Conservation (phyloP, 2,113 vertebrate genomes). For the Urocitellus parryii region DNA sequence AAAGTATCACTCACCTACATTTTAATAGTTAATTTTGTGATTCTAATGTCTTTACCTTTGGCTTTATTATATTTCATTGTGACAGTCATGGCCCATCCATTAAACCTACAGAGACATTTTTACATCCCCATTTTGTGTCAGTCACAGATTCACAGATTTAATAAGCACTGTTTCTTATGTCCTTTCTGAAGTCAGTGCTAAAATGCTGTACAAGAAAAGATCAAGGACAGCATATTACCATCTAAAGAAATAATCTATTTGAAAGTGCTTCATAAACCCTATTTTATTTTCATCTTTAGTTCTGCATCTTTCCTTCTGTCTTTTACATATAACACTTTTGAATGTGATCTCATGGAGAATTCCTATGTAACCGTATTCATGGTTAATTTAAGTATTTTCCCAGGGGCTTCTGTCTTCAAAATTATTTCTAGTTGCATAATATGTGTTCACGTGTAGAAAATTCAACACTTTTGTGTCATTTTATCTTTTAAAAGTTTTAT, state of each 20-base stretch:
- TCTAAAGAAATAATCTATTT: slow-evolving; percentile 58
- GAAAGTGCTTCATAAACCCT: slow-evolving; percentile 47
- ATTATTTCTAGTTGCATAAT: background rate
- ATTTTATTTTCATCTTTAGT: slow-evolving; percentile 57
- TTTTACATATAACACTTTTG: background rate
- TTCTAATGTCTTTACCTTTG: slow-evolving; percentile 25
- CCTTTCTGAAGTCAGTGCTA: slow-evolving; percentile 48
- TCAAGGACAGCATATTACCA: slow-evolving; percentile 48
- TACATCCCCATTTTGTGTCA: slow-evolving; percentile 55
- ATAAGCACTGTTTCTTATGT: slow-evolving; percentile 48
- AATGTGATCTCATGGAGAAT: background rate
- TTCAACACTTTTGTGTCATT: background rate
- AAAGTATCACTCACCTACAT: background rate
- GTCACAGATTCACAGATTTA: slow-evolving; percentile 61
- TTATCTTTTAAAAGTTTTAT: background rate
- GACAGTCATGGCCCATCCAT: slow-evolving; percentile 48
- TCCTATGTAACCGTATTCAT: no score
- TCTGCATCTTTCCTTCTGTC: background rate
- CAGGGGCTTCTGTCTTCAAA: background rate
- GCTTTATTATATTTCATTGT: slow-evolving; percentile 53
- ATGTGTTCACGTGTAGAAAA: background rate
- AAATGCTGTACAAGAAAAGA: slow-evolving; percentile 68
- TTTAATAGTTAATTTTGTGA: slow-evolving; percentile 28
- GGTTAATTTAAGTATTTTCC: no score
- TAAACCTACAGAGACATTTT: slow-evolving; percentile 67